phyloP scores from a whole-genome alignment of 2,888 invertebrate genomes.

The Diloba caeruleocephala region DNA sequence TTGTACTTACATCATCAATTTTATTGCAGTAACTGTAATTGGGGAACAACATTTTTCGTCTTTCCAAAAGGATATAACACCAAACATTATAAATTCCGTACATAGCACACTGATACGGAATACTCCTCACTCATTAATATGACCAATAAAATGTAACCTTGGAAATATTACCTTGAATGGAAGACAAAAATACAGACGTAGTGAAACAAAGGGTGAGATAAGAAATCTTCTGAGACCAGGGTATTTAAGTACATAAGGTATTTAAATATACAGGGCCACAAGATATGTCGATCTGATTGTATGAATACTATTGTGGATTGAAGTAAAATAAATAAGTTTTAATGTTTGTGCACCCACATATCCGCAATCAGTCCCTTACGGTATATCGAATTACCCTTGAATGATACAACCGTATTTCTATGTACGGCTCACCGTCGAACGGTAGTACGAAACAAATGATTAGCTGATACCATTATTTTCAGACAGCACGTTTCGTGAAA shows the following conservation, averaged over 20 bases:
- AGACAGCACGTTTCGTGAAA: too few species aligned
- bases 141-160: slow-evolving; percentile 58
- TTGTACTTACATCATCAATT: too few species aligned
- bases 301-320: slow-evolving; percentile 65
- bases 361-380: slow-evolving; percentile 53
- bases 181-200: slow-evolving; percentile 56
- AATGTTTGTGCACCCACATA: slow-evolving; percentile 67
- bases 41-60: too few species aligned
- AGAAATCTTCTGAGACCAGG: slow-evolving; percentile 65
- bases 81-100: slow-evolving; percentile 22
- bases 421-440: too few species aligned
- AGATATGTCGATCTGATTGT: slow-evolving; percentile 78
- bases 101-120: slow-evolving; percentile 13
- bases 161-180: slow-evolving; percentile 56
- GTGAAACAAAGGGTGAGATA: slow-evolving; percentile 71
- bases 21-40: too few species aligned
- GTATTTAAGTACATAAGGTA: slow-evolving; percentile 76
- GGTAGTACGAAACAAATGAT: too few species aligned
- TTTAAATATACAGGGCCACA: slow-evolving; percentile 74
- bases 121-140: slow-evolving; percentile 20
- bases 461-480: too few species aligned
- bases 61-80: too few species aligned
- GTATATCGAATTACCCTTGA: slow-evolving; percentile 1
- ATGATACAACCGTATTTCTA: too few species aligned
- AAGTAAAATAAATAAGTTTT: slow-evolving; percentile 78